Conservation (phyloP, 2,113 vertebrate species). For the Polypterus senegalus region DNA sequence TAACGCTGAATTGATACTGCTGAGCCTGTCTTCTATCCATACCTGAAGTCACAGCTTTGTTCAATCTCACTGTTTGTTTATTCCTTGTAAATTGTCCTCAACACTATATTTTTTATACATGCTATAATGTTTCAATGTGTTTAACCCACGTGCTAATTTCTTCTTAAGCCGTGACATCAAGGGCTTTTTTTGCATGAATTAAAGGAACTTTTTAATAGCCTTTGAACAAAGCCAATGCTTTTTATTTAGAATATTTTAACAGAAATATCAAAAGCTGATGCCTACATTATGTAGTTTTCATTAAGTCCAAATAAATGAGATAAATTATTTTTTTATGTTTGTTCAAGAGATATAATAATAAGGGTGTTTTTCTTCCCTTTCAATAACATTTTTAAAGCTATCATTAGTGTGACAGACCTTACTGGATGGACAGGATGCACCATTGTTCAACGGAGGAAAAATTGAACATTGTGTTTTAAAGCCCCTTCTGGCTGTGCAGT, state of each 20-base stretch:
- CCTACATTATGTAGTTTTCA: not conserved
- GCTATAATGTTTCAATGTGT: too few species aligned
- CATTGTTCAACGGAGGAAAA: conserved; percentile 47
- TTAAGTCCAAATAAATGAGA: not conserved
- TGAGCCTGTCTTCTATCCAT: too few species aligned
- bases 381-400: conserved; percentile 22
- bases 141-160: too few species aligned
- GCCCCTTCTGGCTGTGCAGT: conserved; percentile 60
- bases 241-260: not conserved
- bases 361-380: conserved; percentile 15
- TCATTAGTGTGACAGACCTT: conserved; percentile 39
- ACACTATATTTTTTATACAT: too few species aligned
- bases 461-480: conserved; percentile 43
- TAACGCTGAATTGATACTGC: too few species aligned
- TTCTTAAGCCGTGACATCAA: too few species aligned
- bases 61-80: too few species aligned
- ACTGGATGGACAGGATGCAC: conserved; percentile 44
- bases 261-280: not conserved
- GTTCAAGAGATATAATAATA: not conserved
- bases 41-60: too few species aligned
- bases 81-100: too few species aligned
- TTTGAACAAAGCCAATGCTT: not conserved
- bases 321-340: not conserved
- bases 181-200: too few species aligned
- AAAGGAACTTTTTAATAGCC: too few species aligned